These are phyloP conservation scores for Amphimallon solstitiale DNA, from an alignment of 2,888 invertebrate genomes.

Conservation along the genomic window DNA sequence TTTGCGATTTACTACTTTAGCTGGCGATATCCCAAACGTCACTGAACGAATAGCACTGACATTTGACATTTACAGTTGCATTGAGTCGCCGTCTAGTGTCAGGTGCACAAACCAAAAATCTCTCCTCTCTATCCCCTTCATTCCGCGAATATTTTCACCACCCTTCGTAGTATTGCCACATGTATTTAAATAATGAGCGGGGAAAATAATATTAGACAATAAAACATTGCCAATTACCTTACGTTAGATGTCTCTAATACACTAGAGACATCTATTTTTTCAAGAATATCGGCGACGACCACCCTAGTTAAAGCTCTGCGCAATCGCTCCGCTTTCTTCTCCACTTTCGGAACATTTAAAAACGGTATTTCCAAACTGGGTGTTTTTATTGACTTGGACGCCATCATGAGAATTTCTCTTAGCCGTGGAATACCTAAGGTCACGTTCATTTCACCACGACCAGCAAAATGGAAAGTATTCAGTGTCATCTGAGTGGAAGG, in stretches of 20 bases:
- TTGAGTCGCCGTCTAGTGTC: no score
- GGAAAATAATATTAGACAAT: no score
- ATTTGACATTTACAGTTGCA: no score
- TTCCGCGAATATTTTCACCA: no score
- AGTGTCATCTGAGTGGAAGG: slow-evolving; percentile 99
- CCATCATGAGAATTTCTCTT: slow-evolving; percentile 96
- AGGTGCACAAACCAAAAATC: no score
- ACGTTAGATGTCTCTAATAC: slow-evolving; percentile 68
- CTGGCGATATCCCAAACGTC: no score
- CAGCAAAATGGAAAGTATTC: slow-evolving; percentile 99
- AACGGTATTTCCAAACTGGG: slow-evolving; percentile 97
- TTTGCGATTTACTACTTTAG: no score
- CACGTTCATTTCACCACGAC: slow-evolving; percentile 99
- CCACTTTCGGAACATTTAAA: slow-evolving; percentile 62
- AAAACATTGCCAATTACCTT: slow-evolving; percentile 56
- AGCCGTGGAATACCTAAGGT: slow-evolving; percentile 98
- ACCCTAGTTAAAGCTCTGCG: slow-evolving; percentile 80
- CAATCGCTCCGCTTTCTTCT: slow-evolving; percentile 73
- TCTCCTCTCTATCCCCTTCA: no score
- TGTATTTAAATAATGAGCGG: no score
- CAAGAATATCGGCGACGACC: slow-evolving; percentile 80
- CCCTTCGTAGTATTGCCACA: no score
- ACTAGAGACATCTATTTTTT: slow-evolving; percentile 73
- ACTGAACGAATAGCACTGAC: no score
- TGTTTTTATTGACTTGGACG: slow-evolving; percentile 92